Base-by-base conservation (phyloP, 2,888 invertebrate species). In the Nomada ferruginata region DNA sequence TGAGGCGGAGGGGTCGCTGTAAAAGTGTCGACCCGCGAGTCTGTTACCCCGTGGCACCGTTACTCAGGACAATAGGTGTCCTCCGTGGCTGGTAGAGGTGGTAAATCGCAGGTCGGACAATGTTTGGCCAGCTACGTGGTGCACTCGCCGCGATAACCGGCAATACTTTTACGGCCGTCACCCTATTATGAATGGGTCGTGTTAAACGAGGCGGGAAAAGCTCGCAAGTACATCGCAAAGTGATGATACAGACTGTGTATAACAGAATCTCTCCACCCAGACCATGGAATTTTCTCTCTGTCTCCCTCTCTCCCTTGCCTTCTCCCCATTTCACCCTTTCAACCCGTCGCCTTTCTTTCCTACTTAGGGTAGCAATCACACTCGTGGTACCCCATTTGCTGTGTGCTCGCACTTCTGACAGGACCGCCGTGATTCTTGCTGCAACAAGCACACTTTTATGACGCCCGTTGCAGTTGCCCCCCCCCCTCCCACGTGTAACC, bases 151-250 rank as follows among this genome's bases (percentile, higher is more conserved):
- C 82, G 87, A 87, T 87, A 87, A 87, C 78, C 79, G 89, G 61
- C 89, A 87, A 87, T 89, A 89, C 85, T 89, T 89, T 85, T 63
- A 61, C 84, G 69, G 79, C 87, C 87, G 87, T 90, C 85, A 83
- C 77, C 85, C 82, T 75, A 87, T 91, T 91, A 87, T 88, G 90
- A 89, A 90, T 89, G 90, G 85, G 86, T 79, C 83, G 85, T 86
- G 90, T 88, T 90, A 90, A 90, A 90, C 90, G 91, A 90, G 90
- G 88, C 90, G 89, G 87, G 89, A 89, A 90, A 90, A 89, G 89
- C 89, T 90, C 85, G 88, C 90, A 89, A 89, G 90, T 89, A 89
- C 85, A 90, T 90, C 85, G 89, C 89, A 89, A 89, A 89, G 85
- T 85, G 89, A 89, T 89, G 84, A 86, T 85, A 87, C 87, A 89